Evolutionary conservation across 2,797 vertebrate species (phyloP).

Genomic region (Fistularia tabacaria): DNA sequence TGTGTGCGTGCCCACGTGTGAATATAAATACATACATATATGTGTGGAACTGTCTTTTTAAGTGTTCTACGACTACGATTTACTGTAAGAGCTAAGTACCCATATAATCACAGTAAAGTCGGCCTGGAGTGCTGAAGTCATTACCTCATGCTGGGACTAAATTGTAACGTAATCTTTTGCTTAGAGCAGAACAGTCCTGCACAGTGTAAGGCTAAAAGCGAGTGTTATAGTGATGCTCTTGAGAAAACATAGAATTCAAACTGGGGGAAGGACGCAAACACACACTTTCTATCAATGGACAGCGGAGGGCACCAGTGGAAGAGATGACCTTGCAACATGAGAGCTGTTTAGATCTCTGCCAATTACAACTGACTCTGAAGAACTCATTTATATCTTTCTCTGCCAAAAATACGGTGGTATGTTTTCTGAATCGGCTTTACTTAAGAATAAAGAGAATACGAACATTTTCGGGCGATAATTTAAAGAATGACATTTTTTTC

Average conservation of each 20-base stretch:
- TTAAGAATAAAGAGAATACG: too few relatives aligned
- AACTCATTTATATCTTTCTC: not conserved
- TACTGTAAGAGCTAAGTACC: slow-evolving; percentile 68
- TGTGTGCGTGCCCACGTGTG: not conserved
- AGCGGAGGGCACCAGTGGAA: slow-evolving; percentile 10
- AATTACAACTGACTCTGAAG: not conserved
- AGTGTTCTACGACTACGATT: slow-evolving; percentile 57
- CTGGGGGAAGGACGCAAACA: slow-evolving; percentile 21
- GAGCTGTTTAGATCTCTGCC: too few relatives aligned
- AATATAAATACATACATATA: too few relatives aligned
- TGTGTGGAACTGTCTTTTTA: slow-evolving; percentile 39
- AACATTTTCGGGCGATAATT: too few relatives aligned
- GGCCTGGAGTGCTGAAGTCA: slow-evolving; percentile 63
- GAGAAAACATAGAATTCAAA: slow-evolving; percentile 49
- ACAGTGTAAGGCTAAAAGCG: slow-evolving; percentile 29
- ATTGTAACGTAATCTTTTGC: slow-evolving; percentile 39
- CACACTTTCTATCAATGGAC: slow-evolving; percentile 22
- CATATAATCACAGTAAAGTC: slow-evolving; percentile 59
- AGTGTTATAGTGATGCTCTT: slow-evolving; percentile 27
- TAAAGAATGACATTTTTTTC: not conserved
- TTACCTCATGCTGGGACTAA: slow-evolving; percentile 54
- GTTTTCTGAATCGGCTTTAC: too few relatives aligned
- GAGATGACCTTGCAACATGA: slow-evolving; percentile 4
- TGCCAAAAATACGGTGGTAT: too few relatives aligned
- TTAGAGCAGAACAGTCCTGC: slow-evolving; percentile 28